Evolutionary conservation across 2,113 vertebrate genomes (phyloP).

Genomic region (Catagonus wagneri): DNA sequence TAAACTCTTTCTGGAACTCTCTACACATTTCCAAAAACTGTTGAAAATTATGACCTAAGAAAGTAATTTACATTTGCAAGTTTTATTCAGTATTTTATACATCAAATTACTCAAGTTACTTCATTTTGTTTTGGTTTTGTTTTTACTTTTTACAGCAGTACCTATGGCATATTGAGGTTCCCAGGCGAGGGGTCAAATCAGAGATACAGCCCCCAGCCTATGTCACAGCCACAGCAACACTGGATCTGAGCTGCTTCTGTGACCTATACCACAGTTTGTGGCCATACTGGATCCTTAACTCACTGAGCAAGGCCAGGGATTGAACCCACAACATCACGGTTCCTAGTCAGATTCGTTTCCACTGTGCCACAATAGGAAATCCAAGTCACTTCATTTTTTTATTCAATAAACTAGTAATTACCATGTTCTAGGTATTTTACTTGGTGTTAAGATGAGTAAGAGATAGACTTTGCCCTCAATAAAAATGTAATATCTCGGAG

Average conservation of each 20-base stretch:
- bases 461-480: background rate
- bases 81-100: background rate
- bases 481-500: background rate
- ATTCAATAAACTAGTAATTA: conserved; percentile 18
- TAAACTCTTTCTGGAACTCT: background rate
- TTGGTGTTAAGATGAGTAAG: background rate
- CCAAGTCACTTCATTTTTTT: background rate
- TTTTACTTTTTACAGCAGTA: no score
- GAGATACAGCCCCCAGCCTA: no score
- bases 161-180: no score
- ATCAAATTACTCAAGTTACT: background rate
- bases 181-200: no score
- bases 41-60: background rate
- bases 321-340: no score
- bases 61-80: background rate
- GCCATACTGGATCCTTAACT: no score
- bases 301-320: no score
- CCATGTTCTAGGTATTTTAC: background rate
- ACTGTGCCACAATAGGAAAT: no score
- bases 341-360: no score
- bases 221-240: no score
- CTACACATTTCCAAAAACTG: background rate
- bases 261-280: no score
- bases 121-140: background rate
- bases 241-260: no score